Evolutionary conservation across 2,888 invertebrate genomes (phyloP).

Genomic region (Callyntrura sp.): DNA sequence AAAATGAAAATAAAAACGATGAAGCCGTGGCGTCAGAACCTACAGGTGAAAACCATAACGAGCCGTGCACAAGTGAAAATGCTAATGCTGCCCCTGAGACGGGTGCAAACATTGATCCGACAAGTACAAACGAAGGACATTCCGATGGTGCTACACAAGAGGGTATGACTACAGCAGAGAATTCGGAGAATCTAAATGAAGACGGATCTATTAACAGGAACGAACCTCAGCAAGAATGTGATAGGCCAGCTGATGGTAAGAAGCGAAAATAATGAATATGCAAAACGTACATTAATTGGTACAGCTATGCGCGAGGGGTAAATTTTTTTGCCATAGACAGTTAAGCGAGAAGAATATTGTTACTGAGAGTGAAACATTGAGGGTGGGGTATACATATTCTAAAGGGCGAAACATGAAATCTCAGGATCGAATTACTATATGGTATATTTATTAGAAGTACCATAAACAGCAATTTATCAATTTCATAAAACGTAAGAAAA

Average conservation of each 20-base stretch:
- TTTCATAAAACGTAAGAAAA: background rate
- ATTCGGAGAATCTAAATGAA: background rate
- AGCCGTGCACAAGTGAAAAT: background rate
- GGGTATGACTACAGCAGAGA: background rate
- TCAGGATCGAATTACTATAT: no score
- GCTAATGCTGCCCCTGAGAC: background rate
- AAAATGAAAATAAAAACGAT: background rate
- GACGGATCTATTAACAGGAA: background rate
- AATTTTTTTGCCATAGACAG: no score
- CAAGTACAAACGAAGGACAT: slow-evolving; percentile 19
- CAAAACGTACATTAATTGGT: background rate
- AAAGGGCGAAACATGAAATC: no score
- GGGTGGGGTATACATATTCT: no score
- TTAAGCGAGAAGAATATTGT: no score
- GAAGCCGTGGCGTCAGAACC: background rate
- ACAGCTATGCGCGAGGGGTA: no score
- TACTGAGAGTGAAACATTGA: no score
- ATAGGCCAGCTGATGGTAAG: background rate
- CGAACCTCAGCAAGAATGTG: background rate
- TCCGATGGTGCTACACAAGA: background rate
- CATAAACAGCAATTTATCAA: no score
- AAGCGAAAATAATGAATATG: background rate
- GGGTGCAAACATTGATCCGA: background rate
- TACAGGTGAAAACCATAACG: background rate
- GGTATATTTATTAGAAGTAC: no score